Conservation (phyloP, 2,888 invertebrate species). For the Argynnis bischoffii region DNA sequence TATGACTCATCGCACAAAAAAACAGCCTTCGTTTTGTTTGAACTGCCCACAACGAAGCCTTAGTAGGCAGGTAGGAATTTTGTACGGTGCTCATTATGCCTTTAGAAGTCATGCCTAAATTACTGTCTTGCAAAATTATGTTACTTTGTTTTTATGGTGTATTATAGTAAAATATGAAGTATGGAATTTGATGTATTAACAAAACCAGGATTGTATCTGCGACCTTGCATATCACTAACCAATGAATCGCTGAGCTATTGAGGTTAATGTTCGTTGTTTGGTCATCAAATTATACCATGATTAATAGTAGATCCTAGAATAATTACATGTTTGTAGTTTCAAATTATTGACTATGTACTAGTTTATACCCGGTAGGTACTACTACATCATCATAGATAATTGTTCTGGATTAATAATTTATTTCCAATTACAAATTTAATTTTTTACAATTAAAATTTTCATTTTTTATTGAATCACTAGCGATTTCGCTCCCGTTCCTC, state of each 20-base stretch:
- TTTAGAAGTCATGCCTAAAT: slow-evolving; percentile 44
- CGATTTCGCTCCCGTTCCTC: too few species aligned
- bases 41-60: slow-evolving; percentile 49
- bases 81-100: slow-evolving; percentile 49
- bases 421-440: too few species aligned
- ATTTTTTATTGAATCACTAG: too few species aligned
- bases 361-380: too few species aligned
- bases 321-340: slow-evolving; percentile 15
- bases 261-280: slow-evolving; percentile 19
- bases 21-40: slow-evolving; percentile 51
- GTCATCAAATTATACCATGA: slow-evolving; percentile 9
- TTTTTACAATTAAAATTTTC: too few species aligned
- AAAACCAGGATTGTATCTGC: slow-evolving; percentile 9
- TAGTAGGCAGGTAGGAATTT: slow-evolving; percentile 46
- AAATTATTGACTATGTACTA: neutral
- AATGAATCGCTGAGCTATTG: slow-evolving; percentile 7
- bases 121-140: slow-evolving; percentile 41
- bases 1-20: slow-evolving; percentile 59
- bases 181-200: neutral
- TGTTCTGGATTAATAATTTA: too few species aligned
- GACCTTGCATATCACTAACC: slow-evolving; percentile 1
- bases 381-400: too few species aligned
- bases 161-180: neutral
- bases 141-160: neutral
- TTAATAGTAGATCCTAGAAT: slow-evolving; percentile 8